phyloP scores from a whole-genome alignment of 2,888 invertebrate genomes.

The Drosophila birchii region DNA sequence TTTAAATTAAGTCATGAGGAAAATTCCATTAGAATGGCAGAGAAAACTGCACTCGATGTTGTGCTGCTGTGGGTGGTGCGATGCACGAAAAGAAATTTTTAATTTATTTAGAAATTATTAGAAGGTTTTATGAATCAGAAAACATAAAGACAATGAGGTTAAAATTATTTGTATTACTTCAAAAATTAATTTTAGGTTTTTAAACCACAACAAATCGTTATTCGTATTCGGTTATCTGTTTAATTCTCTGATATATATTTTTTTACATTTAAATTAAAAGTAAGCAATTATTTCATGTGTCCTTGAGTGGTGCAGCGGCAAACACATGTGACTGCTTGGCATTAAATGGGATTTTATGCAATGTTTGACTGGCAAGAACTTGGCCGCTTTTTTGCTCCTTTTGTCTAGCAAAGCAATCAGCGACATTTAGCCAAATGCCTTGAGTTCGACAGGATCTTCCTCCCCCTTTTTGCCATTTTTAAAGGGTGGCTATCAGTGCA shows the following conservation, averaged over 20 bases:
- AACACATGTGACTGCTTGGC: conserved; percentile 65
- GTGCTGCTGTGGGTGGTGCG: conserved; percentile 40
- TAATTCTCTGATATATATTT: background rate
- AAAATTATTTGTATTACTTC: background rate
- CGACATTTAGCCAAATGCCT: conserved; percentile 43
- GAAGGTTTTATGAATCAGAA: background rate
- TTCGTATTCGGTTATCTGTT: background rate
- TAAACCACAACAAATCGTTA: background rate
- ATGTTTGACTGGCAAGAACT: conserved; percentile 58
- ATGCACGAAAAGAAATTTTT: background rate
- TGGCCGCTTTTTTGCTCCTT: conserved; percentile 51
- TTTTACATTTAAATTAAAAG: background rate
- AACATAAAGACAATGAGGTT: background rate
- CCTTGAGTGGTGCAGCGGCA: conserved; percentile 61
- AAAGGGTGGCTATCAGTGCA: conserved; percentile 30
- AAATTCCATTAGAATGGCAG: conserved; percentile 83
- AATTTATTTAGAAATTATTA: background rate
- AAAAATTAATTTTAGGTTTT: background rate
- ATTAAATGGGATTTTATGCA: conserved; percentile 73
- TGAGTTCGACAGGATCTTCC: conserved; percentile 28
- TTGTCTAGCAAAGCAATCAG: conserved; percentile 68
- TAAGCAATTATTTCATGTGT: background rate
- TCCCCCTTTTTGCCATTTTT: background rate
- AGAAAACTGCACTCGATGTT: conserved; percentile 65
- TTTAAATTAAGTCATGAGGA: conserved; percentile 84